A percentile compares a stretch with the other conserved stretches of the same genome.
Conservation (phyloP, 1,140 invertebrate species). For the Ceratoteleas bidentatus region DNA sequence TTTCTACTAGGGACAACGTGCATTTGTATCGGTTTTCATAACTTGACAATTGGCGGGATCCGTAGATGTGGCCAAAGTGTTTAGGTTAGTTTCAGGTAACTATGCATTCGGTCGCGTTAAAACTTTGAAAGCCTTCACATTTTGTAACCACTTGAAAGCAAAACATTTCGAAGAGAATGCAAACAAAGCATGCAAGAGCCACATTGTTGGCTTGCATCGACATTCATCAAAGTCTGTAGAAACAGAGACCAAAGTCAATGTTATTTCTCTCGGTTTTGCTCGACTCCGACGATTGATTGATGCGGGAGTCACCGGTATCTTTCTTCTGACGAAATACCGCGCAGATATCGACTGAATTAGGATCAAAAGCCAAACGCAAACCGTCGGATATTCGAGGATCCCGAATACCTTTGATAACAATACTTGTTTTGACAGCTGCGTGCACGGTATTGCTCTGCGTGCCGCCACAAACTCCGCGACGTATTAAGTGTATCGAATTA, state of each 20-base stretch:
- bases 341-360: conserved; percentile 57
- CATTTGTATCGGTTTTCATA: neutral
- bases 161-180: conserved; percentile 59
- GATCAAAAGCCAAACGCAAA: conserved; percentile 53
- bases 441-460: neutral
- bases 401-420: conserved; percentile 50
- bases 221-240: conserved; percentile 64
- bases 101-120: conserved; percentile 48
- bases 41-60: conserved; percentile 25
- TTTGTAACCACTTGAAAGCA: conserved; percentile 59
- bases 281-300: conserved; percentile 60
- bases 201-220: conserved; percentile 59
- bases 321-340: conserved; percentile 53
- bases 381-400: conserved; percentile 39
- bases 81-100: conserved; percentile 46
- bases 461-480: conserved; percentile 5
- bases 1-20: no score
- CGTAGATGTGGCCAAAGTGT: conserved; percentile 12
- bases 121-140: conserved; percentile 52
- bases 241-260: conserved; percentile 65
- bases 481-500: conserved; percentile 24
- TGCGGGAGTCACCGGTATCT: conserved; percentile 56
- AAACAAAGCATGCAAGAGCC: conserved; percentile 59
- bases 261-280: conserved; percentile 63
- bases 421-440: conserved; percentile 52